Conservation (phyloP, 2,797 vertebrate genomes). For the Vespertilio murinus region DNA sequence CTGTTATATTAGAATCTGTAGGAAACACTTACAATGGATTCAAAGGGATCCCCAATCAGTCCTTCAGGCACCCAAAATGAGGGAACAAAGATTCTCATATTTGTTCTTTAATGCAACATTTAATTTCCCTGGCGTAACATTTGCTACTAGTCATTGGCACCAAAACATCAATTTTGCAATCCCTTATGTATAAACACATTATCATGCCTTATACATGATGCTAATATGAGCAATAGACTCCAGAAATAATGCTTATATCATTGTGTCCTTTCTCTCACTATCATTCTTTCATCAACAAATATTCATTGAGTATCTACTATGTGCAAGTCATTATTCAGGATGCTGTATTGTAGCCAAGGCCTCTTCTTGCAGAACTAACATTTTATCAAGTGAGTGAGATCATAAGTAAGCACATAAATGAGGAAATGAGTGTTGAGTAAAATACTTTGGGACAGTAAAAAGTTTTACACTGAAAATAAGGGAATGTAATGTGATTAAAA, state of each 20-base stretch:
- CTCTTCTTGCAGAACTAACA: not conserved
- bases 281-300: not conserved
- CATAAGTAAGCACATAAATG: not conserved
- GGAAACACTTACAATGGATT: conserved; percentile 41
- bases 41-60: conserved; percentile 25
- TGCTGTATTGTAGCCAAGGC: not conserved
- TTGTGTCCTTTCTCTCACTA: not conserved
- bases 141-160: not conserved
- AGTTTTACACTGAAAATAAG: not conserved
- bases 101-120: conserved; percentile 30
- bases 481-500: not conserved
- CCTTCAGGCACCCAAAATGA: not conserved
- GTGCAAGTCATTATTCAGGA: not conserved
- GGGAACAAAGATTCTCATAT: conserved; percentile 1
- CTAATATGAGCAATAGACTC: not conserved
- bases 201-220: not conserved
- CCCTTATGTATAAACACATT: not conserved
- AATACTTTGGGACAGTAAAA: not conserved
- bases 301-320: not conserved
- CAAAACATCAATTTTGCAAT: conserved; percentile 4
- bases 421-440: not conserved
- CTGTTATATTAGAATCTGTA: conserved; percentile 41
- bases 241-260: not conserved
- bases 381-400: not conserved
- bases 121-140: conserved; percentile 48